Evolutionary conservation across 2,113 vertebrate genomes (phyloP).

Genomic region (Tachysurus vachellii): DNA sequence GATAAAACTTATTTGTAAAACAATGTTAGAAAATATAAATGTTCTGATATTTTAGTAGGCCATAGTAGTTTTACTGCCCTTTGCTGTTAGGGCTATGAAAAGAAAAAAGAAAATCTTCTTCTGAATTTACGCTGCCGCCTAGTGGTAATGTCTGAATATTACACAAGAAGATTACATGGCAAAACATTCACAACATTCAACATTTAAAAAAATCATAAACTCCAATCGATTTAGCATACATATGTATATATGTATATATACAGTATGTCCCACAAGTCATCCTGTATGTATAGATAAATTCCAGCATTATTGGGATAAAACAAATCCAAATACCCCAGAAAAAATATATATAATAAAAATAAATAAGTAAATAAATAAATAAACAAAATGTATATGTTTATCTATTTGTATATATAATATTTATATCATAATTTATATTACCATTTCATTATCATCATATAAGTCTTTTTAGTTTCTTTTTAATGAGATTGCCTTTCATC

Average conservation of each 20-base stretch:
- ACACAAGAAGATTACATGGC: neutral
- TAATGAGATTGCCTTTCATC: neutral
- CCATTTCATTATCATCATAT: neutral
- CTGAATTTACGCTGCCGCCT: constrained; percentile 23
- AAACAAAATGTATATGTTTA: too few relatives aligned
- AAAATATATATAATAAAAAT: neutral
- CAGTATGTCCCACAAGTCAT: too few relatives aligned
- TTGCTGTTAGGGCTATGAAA: too few relatives aligned
- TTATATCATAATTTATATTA: too few relatives aligned
- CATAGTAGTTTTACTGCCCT: neutral
- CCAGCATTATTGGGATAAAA: neutral
- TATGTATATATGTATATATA: neutral
- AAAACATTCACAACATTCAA: neutral
- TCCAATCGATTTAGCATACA: neutral
- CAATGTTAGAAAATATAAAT: neutral
- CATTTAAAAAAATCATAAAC: neutral
- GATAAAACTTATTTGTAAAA: neutral
- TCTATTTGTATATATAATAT: too few relatives aligned
- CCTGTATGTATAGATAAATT: too few relatives aligned
- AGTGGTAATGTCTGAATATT: neutral
- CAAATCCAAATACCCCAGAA: neutral
- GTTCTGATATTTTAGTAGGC: neutral
- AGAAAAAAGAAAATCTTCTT: neutral
- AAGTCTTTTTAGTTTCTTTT: neutral
- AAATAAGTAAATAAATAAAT: too few relatives aligned